Percentiles rank a stretch among this genome's conserved stretches.
Evolutionary conservation across 2,797 vertebrate genomes (phyloP).

Genomic region (Micrastur ruficollis): DNA sequence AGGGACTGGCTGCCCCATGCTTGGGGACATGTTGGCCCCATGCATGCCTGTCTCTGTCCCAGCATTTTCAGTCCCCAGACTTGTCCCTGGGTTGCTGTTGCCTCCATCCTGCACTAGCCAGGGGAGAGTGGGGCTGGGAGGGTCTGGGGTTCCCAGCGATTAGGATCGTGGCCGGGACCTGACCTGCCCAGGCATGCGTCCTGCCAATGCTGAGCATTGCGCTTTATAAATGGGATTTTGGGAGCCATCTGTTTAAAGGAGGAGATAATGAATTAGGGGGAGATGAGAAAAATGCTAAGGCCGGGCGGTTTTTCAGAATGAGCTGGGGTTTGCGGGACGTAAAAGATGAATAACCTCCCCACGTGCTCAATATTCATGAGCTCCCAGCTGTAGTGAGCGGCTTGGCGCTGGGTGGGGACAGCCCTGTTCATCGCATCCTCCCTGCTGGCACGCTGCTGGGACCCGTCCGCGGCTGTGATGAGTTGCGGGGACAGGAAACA

Average conservation of each 20-base stretch:
- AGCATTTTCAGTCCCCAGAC: not conserved
- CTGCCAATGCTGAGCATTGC: not conserved
- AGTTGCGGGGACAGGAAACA: not conserved
- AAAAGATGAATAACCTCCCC: constrained; percentile 68
- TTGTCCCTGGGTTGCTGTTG: not conserved
- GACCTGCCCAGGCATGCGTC: rapidly evolving
- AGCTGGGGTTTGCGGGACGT: constrained; percentile 21
- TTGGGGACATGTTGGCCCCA: rapidly evolving
- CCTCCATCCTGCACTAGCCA: rapidly evolving
- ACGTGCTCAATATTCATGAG: constrained; percentile 64
- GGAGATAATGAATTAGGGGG: constrained; percentile 53
- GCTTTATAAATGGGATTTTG: constrained; percentile 35
- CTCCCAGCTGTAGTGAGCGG: constrained; percentile 15
- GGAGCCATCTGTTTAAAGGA: constrained; percentile 58
- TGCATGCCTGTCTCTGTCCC: not conserved
- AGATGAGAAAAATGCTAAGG: constrained; percentile 64
- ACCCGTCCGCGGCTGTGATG: not conserved
- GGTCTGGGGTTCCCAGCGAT: not conserved
- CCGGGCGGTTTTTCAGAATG: constrained; percentile 60
- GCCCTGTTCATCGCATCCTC: not conserved
- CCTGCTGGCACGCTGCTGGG: not conserved
- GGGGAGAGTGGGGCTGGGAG: not conserved
- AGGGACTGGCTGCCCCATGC: not conserved
- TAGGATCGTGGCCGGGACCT: rapidly evolving
- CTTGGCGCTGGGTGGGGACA: constrained; percentile 22